Percentiles rank a stretch among this genome's conserved stretches.
These are phyloP conservation scores for Callipepla californica DNA, from an alignment of 2,113 vertebrate genomes.

Conservation along the genomic window DNA sequence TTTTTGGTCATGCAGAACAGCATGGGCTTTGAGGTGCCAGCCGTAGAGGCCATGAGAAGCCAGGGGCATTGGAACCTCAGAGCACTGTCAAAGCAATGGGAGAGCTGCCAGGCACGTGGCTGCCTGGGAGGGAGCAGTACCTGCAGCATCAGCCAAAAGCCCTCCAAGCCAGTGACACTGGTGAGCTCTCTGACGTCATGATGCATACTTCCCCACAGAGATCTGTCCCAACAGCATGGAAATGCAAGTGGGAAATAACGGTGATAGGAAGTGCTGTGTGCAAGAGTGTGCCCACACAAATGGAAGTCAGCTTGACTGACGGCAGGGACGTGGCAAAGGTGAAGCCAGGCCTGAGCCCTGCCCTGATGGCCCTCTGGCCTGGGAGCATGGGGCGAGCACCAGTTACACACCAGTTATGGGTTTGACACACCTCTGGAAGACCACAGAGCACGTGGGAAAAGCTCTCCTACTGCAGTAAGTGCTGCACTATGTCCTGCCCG, in stretches of 20 bases:
- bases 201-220: rapidly evolving
- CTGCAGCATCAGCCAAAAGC: background rate
- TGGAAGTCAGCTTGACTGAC: background rate
- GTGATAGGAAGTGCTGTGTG: rapidly evolving
- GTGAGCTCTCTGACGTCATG: background rate
- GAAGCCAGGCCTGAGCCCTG: too few relatives aligned
- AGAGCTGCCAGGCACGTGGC: background rate
- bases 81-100: rapidly evolving
- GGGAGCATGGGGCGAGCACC: background rate
- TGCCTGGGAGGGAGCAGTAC: rapidly evolving
- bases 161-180: background rate
- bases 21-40: background rate
- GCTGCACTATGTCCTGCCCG: background rate
- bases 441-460: background rate
- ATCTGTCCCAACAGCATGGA: rapidly evolving
- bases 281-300: rapidly evolving
- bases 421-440: background rate
- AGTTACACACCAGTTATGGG: too few relatives aligned
- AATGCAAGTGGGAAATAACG: rapidly evolving
- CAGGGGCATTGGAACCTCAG: background rate
- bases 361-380: too few relatives aligned
- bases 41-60: background rate
- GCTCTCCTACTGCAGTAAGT: background rate
- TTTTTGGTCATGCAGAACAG: background rate
- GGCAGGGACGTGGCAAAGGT: too few relatives aligned